Percentiles rank a stretch among this genome's conserved stretches.
These are phyloP conservation scores for Equus przewalskii DNA, from an alignment of 2,113 vertebrate genomes.

Conservation along the genomic window DNA sequence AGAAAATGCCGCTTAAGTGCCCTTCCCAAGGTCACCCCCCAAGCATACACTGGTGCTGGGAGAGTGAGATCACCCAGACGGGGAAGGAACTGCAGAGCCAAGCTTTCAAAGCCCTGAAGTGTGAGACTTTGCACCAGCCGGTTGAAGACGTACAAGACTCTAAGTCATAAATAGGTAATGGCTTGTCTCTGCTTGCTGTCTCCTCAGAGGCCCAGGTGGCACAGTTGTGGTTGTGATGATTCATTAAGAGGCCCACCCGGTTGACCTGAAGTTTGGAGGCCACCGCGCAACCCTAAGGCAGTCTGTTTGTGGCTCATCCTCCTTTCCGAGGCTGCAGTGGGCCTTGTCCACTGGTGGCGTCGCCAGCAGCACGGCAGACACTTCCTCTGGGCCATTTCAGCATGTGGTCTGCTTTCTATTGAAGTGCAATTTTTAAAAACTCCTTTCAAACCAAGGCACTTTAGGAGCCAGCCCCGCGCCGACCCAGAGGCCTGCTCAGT, in stretches of 20 bases:
- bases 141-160: neutral
- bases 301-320: neutral
- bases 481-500: conserved; percentile 72
- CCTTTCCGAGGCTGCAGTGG: accelerated
- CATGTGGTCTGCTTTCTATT: conserved; percentile 62
- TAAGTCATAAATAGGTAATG: neutral
- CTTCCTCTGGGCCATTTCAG: conserved; percentile 66
- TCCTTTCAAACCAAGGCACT: conserved; percentile 70
- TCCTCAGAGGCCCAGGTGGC: neutral
- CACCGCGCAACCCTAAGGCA: neutral
- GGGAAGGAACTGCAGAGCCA: neutral
- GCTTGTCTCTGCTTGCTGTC: neutral
- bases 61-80: conserved; percentile 12
- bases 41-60: neutral
- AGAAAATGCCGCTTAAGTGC: neutral
- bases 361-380: neutral
- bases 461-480: conserved; percentile 61
- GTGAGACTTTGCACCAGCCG: neutral
- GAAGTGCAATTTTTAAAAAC: conserved; percentile 72
- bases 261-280: neutral
- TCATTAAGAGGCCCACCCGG: neutral
- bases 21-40: conserved; percentile 61
- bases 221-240: conserved; percentile 8
- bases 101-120: neutral
- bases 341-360: neutral